These are phyloP conservation scores for Melieria omissa DNA, from an alignment of 2,888 invertebrate species.

Conservation along the genomic window DNA sequence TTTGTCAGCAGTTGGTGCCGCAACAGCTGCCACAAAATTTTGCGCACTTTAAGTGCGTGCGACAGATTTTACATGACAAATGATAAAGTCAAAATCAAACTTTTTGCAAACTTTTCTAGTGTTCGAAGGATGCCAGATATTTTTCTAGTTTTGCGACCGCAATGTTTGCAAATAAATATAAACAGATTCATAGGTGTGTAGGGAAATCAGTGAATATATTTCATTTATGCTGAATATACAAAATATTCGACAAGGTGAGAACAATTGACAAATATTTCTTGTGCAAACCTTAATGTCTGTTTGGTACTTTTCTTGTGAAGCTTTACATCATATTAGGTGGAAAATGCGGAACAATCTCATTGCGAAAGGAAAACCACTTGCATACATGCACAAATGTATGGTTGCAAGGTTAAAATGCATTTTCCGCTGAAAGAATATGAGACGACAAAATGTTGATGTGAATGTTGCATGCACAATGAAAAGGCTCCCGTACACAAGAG, in stretches of 20 bases:
- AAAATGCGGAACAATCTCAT: neutral
- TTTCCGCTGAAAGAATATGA: too few relatives aligned
- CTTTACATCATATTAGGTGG: neutral
- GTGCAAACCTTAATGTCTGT: neutral
- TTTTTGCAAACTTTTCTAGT: conserved; percentile 8
- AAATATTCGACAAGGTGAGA: neutral
- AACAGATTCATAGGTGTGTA: neutral
- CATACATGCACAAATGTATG: too few relatives aligned
- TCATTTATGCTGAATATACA: neutral
- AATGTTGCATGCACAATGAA: too few relatives aligned
- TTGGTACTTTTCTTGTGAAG: neutral
- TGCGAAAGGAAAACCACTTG: too few relatives aligned
- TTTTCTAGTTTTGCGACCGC: neutral
- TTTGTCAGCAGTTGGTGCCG: neutral
- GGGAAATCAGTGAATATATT: neutral
- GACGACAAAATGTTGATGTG: too few relatives aligned
- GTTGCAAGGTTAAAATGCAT: too few relatives aligned
- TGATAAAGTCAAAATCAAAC: conserved; percentile 32
- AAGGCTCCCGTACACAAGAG: too few relatives aligned
- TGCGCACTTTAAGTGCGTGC: conserved; percentile 22
- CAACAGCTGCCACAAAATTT: neutral
- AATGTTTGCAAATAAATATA: neutral
- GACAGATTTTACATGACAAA: conserved; percentile 23
- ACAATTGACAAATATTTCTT: neutral
- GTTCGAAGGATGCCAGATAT: conserved; percentile 5